phyloP scores from a whole-genome alignment of 1,140 invertebrate species.

The Microplitis demolitor region DNA sequence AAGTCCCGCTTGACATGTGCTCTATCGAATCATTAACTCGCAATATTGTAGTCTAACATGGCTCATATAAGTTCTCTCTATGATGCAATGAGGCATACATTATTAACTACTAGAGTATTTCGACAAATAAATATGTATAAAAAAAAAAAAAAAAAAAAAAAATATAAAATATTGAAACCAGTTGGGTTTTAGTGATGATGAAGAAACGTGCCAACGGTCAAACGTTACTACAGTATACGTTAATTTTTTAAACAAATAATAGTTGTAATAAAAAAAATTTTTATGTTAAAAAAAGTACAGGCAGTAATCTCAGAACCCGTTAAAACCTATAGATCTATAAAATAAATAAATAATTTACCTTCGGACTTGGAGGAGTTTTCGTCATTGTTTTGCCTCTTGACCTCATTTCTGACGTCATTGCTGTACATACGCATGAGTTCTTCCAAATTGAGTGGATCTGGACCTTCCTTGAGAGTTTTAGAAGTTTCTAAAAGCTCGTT shows the following conservation, averaged over 20 bases:
- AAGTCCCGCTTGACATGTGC: conserved; percentile 5
- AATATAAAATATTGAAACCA: too few relatives aligned
- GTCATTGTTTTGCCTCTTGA: conserved; percentile 52
- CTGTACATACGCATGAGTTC: conserved; percentile 54
- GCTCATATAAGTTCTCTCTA: neutral
- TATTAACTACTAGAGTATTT: too few relatives aligned
- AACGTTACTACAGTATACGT: too few relatives aligned
- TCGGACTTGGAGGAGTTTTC: conserved; percentile 21
- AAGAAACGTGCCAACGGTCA: too few relatives aligned
- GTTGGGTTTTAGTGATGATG: too few relatives aligned
- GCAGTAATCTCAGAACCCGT: too few relatives aligned
- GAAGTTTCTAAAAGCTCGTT: conserved; percentile 49
- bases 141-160: too few relatives aligned
- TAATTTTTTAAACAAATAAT: too few relatives aligned
- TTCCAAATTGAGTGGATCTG: conserved; percentile 56
- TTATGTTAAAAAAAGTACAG: too few relatives aligned
- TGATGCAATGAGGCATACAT: too few relatives aligned
- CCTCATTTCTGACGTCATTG: conserved; percentile 55
- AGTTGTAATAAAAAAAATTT: too few relatives aligned
- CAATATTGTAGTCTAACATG: neutral
- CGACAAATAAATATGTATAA: too few relatives aligned
- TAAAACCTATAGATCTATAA: conserved; percentile 34
- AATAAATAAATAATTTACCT: conserved; percentile 46
- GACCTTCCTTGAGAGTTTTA: conserved; percentile 49
- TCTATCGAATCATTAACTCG: neutral